These are phyloP conservation scores for Allygus modestus DNA, from an alignment of 2,888 invertebrate species.

Conservation along the genomic window DNA sequence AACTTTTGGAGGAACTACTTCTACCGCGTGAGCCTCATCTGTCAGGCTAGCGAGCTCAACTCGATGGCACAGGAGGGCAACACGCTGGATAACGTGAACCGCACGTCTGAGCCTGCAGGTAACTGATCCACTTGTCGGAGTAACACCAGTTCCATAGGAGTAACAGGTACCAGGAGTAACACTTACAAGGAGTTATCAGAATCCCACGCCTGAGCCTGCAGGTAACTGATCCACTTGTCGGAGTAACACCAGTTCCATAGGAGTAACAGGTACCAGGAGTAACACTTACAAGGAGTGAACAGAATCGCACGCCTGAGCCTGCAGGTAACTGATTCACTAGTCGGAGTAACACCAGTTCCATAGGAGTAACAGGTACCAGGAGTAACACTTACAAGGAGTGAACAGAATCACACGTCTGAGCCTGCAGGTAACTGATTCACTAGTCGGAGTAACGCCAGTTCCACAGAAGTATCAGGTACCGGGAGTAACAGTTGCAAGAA, in stretches of 20 bases:
- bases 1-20: conserved; percentile 99
- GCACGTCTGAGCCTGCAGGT: conserved; percentile 63
- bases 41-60: conserved; percentile 95
- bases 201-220: conserved; percentile 64
- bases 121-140: not conserved
- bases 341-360: not conserved
- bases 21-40: conserved; percentile 98
- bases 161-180: too few species aligned
- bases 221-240: conserved; percentile 28
- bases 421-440: conserved; percentile 22
- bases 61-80: conserved; percentile 77
- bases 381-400: not conserved
- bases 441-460: not conserved
- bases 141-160: not conserved
- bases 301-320: conserved; percentile 11
- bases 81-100: conserved; percentile 59
- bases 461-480: too few species aligned
- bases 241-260: not conserved
- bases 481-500: not conserved
- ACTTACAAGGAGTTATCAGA: not conserved
- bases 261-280: too few species aligned
- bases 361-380: not conserved
- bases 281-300: not conserved
- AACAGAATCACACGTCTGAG: conserved; percentile 5
- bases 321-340: conserved; percentile 5